Evolutionary conservation across 2,113 vertebrate species (phyloP), one percentile per base, ranked within the genome.

Genomic region (Indicator indicator): DNA sequence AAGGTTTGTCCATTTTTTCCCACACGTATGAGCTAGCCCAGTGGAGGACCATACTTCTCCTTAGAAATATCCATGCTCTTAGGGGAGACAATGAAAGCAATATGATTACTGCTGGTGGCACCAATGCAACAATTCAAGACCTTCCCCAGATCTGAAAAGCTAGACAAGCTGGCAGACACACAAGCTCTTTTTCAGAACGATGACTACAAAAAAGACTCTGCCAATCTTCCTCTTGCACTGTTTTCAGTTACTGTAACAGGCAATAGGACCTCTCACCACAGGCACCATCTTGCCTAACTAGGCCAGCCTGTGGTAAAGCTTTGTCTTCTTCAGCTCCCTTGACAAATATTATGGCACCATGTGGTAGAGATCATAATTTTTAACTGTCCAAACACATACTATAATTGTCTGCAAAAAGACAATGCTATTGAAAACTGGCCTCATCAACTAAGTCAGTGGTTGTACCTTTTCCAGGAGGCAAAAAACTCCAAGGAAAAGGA

Each of bases 381-480:
- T 27, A 73, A 40, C 54, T 64, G 16, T 38, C 52, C 82, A 89
- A 85, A 64, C 38, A 42, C 48, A 30, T 38, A 50, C 44, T 44
- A 17, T 76, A 93, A 94, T 80, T 74, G 68, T 80, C 38, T 83
- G 48, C 70, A 90, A 78, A 85, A 74, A 86, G 68, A 89, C 84
- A 95, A 77, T 80, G 64, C 56, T 71, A 5, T 16, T 83, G 56
- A 85, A 48, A 85, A 63, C n/a, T 52, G 68, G 42, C 30, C 36
- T 70, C 6, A 1, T 32, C 82, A 71, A 54, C 52, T 77, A 83
- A 91, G 32, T 52, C 71, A 76, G 30, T 48, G 71, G 6, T 26
- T 63, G 46, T 36, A 73, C 71, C 52, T 90, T 81, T 55, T 89
- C 78, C 26, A 36, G 67, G 15, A 87, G 36, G 30, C 48, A 75